Percentiles rank a stretch among this genome's conserved stretches.
Conservation (phyloP, 2,888 invertebrate genomes). For the Ophion ventricosus region DNA sequence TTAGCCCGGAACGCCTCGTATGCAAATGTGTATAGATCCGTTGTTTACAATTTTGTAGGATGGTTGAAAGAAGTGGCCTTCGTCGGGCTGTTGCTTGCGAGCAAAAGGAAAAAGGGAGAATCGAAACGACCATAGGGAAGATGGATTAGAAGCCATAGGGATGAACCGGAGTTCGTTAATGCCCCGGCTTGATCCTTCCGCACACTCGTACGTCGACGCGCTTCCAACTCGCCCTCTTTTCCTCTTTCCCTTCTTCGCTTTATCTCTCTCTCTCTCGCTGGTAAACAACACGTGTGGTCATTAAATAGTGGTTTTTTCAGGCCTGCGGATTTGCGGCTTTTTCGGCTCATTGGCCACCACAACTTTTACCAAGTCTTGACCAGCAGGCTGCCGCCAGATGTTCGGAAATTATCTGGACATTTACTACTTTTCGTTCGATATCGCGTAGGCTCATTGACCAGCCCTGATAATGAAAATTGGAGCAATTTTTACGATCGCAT, state of each 20-base stretch:
- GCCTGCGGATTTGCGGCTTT: not conserved
- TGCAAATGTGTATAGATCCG: not conserved
- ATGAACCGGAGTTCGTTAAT: constrained; percentile 52
- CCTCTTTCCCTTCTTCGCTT: not conserved
- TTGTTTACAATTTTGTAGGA: constrained; percentile 4
- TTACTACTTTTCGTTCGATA: too few species aligned
- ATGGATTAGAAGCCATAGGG: constrained; percentile 71
- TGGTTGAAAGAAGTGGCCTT: constrained; percentile 32
- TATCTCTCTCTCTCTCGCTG: too few species aligned
- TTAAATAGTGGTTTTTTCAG: not conserved
- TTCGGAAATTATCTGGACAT: too few species aligned
- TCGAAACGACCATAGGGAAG: constrained; percentile 65
- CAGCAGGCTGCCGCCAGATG: too few species aligned
- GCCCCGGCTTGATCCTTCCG: constrained; percentile 31
- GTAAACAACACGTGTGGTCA: not conserved
- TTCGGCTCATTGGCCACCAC: too few species aligned
- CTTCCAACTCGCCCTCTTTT: not conserved
- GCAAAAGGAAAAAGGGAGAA: constrained; percentile 43
- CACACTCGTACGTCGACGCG: constrained; percentile 38
- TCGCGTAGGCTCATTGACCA: too few species aligned
- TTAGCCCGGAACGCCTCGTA: not conserved
- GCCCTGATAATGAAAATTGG: too few species aligned
- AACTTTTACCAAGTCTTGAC: too few species aligned
- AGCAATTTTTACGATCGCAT: too few species aligned
- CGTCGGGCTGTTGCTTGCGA: constrained; percentile 45